These are phyloP conservation scores for Galaxias olidus DNA, from an alignment of 2,797 vertebrate species.

Conservation along the genomic window DNA sequence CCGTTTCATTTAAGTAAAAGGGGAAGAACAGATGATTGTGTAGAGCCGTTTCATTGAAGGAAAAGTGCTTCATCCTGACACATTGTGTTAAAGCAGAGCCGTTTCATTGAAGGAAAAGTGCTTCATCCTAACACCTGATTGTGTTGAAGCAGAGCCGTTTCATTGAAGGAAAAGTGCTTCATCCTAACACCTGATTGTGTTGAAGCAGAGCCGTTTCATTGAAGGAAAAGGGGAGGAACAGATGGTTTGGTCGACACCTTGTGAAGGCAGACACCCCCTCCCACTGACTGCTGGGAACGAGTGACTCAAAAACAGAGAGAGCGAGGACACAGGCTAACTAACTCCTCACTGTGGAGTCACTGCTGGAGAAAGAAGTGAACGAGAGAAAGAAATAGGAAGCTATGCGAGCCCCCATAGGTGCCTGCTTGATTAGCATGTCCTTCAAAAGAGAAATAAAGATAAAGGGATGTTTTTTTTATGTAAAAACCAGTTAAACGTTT, in stretches of 20 bases:
- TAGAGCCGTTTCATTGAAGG: too few species aligned
- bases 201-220: constrained; percentile 28
- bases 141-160: too few species aligned
- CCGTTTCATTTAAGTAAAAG: constrained; percentile 47
- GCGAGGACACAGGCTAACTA: constrained; percentile 18
- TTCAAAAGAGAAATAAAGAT: background rate
- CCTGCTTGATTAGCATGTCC: constrained; percentile 9
- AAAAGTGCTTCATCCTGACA: too few species aligned
- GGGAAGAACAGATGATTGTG: constrained; percentile 71
- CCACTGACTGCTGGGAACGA: constrained; percentile 58
- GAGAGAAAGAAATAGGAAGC: constrained; percentile 2
- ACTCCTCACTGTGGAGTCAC: constrained; percentile 3
- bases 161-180: constrained; percentile 53
- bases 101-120: too few species aligned
- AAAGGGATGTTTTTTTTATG: background rate
- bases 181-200: constrained; percentile 1
- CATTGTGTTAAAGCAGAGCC: too few species aligned
- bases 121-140: too few species aligned
- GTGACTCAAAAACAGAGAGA: constrained; percentile 64
- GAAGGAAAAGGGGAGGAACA: constrained; percentile 58
- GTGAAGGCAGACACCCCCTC: constrained; percentile 70
- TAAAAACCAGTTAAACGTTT: background rate
- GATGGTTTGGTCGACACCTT: constrained; percentile 78
- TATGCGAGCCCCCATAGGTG: constrained; percentile 4
- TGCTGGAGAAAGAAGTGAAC: background rate